A percentile compares a stretch with the other conserved stretches of the same genome.
These are phyloP conservation scores for Drosophila macrospina DNA, from an alignment of 2,888 invertebrate genomes.

Conservation along the genomic window DNA sequence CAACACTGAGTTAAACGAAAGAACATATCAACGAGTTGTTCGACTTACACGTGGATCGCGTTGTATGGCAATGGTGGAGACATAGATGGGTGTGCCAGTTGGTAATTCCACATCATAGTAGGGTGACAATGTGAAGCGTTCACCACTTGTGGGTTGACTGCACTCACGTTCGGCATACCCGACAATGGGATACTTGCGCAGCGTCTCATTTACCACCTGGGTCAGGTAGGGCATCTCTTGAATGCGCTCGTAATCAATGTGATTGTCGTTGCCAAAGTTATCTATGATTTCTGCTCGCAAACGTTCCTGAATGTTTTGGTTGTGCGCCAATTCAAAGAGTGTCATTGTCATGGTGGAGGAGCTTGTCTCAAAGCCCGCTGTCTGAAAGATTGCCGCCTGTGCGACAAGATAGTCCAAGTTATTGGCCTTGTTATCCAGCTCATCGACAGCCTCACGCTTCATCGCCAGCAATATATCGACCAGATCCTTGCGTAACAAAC, in stretches of 20 bases:
- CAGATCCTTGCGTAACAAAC: conserved; percentile 83
- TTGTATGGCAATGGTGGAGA: conserved; percentile 72
- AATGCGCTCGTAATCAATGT: conserved; percentile 84
- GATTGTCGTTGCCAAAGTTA: conserved; percentile 52
- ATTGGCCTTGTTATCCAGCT: conserved; percentile 21
- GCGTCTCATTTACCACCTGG: conserved; percentile 81
- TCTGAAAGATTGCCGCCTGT: conserved; percentile 82
- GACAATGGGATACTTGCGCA: conserved; percentile 80
- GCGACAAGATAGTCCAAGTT: conserved; percentile 73
- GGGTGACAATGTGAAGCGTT: conserved; percentile 71
- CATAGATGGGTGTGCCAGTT: conserved; percentile 68
- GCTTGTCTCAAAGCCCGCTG: conserved; percentile 83
- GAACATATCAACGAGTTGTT: no score
- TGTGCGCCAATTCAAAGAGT: conserved; percentile 83
- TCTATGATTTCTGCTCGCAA: conserved; percentile 84
- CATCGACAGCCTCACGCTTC: conserved; percentile 59
- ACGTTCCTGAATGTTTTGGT: conserved; percentile 83
- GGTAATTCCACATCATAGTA: conserved; percentile 67
- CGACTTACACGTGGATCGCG: conserved; percentile 68
- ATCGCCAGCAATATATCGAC: conserved; percentile 85
- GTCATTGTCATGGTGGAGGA: conserved; percentile 84
- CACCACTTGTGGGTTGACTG: conserved; percentile 48
- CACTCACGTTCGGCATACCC: conserved; percentile 70
- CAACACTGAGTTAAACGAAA: no score
- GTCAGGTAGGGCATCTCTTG: conserved; percentile 85